phyloP scores from a whole-genome alignment of 2,113 vertebrate species.

The Leiothrix lutea region DNA sequence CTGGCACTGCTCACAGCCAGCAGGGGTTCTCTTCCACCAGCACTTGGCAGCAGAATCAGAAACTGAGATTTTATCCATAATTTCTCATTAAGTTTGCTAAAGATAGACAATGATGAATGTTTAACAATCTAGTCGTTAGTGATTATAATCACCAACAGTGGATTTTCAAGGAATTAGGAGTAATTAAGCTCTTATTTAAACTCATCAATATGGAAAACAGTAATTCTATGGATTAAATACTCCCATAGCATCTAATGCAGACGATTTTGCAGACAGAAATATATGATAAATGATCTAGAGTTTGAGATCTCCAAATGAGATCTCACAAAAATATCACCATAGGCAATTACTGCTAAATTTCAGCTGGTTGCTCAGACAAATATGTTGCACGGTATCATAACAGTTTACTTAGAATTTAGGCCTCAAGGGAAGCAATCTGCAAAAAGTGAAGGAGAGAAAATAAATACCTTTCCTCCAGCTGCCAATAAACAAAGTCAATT shows the following conservation, averaged over 20 bases:
- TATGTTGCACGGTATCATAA: background rate
- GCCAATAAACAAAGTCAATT: background rate
- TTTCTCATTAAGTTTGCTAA: constrained; percentile 46
- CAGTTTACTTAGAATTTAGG: background rate
- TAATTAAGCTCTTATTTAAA: constrained; percentile 58
- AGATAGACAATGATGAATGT: constrained; percentile 31
- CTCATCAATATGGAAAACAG: constrained; percentile 54
- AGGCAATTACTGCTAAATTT: background rate
- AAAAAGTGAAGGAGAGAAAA: background rate
- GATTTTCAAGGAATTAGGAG: constrained; percentile 59
- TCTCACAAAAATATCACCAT: background rate
- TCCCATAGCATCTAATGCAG: background rate
- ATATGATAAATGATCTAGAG: background rate
- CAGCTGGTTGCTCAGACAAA: background rate
- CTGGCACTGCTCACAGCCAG: background rate
- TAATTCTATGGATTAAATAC: constrained; percentile 22
- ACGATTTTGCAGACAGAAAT: constrained; percentile 24
- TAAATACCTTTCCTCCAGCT: background rate
- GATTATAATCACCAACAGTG: constrained; percentile 43
- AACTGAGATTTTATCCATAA: background rate
- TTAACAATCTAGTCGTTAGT: constrained; percentile 27
- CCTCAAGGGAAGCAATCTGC: background rate
- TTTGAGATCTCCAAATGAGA: background rate
- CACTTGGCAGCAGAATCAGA: background rate
- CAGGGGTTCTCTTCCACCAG: background rate